Percentiles rank a stretch among this genome's conserved stretches.
phyloP scores from a whole-genome alignment of 2,888 invertebrate species.

The Xylophagus ater region DNA sequence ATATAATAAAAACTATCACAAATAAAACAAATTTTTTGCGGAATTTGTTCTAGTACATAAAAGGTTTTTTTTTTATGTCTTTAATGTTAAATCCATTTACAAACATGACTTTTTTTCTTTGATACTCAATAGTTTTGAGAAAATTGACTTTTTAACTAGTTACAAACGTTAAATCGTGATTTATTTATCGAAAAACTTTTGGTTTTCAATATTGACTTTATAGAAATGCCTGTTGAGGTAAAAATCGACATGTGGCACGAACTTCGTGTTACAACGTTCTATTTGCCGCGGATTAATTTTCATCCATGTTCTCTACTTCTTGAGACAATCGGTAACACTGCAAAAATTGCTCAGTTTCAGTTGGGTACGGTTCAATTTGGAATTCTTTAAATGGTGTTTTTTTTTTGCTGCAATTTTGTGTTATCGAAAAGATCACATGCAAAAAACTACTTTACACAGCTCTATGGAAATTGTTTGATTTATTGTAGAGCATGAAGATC shows the following conservation, averaged over 20 bases:
- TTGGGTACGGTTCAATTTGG: background rate
- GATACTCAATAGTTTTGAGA: conserved; percentile 9
- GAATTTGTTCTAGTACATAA: too few species aligned
- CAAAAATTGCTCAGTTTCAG: background rate
- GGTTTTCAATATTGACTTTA: conserved; percentile 1
- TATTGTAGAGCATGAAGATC: too few species aligned
- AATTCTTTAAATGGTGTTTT: too few species aligned
- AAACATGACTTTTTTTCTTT: too few species aligned
- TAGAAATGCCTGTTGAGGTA: conserved; percentile 6
- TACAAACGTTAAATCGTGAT: conserved; percentile 13
- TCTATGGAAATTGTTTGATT: conserved; percentile 12
- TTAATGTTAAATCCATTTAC: too few species aligned
- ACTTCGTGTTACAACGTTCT: conserved; percentile 16
- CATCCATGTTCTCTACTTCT: conserved; percentile 11
- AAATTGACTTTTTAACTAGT: conserved; percentile 15
- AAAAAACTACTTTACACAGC: conserved; percentile 5
- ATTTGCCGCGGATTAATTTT: conserved; percentile 17
- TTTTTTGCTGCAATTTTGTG: background rate
- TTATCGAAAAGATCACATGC: background rate
- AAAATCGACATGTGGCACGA: conserved; percentile 17
- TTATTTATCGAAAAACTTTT: too few species aligned
- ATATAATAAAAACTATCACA: too few species aligned
- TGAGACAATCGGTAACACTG: background rate
- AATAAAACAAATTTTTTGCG: too few species aligned
- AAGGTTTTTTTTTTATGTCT: too few species aligned